phyloP scores from a whole-genome alignment of 1,140 invertebrate genomes.

The Rhynchophorus ferrugineus region DNA sequence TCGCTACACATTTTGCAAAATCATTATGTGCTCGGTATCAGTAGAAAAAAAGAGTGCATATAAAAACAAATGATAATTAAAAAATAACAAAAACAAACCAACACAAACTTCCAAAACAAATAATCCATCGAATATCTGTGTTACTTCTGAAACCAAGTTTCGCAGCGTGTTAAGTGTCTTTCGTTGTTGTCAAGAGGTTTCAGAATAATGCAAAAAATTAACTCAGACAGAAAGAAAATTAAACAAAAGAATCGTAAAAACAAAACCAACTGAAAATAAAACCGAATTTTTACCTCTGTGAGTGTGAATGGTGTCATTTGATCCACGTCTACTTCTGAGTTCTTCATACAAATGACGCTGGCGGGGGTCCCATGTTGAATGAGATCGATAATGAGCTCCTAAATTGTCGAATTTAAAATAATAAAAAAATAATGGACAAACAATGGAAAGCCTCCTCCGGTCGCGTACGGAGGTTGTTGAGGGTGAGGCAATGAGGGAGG shows the following conservation, averaged over 20 bases:
- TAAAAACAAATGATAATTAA: too few relatives aligned
- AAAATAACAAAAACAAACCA: too few relatives aligned
- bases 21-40: too few relatives aligned
- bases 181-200: neutral
- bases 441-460: conserved; percentile 11
- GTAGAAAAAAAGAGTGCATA: too few relatives aligned
- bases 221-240: conserved; percentile 14
- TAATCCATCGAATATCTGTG: too few relatives aligned
- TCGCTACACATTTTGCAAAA: too few relatives aligned
- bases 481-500: conserved; percentile 1
- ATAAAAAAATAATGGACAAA: conserved; percentile 22
- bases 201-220: conserved; percentile 1
- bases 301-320: conserved; percentile 52
- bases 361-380: conserved; percentile 80
- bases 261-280: conserved; percentile 16
- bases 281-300: conserved; percentile 44
- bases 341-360: conserved; percentile 77
- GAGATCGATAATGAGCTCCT: conserved; percentile 47
- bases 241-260: conserved; percentile 12
- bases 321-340: conserved; percentile 54
- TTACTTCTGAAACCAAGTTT: too few relatives aligned
- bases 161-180: too few relatives aligned
- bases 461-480: conserved; percentile 7
- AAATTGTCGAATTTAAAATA: conserved; percentile 31
- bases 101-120: too few relatives aligned